phyloP scores from a whole-genome alignment of 1,140 invertebrate genomes.

The Lasaia peninsularis region DNA sequence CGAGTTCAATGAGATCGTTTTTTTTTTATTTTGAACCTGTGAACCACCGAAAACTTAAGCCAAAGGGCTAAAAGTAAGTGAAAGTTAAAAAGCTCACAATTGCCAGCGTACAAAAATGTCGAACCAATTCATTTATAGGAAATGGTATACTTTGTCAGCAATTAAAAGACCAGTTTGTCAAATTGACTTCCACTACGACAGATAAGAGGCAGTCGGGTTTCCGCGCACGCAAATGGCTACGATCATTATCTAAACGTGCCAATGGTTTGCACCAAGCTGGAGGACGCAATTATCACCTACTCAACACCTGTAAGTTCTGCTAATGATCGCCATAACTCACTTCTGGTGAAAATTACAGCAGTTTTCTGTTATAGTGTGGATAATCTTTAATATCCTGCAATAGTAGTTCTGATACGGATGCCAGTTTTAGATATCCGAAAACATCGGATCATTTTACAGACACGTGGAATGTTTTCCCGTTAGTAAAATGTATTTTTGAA shows the following conservation, averaged over 20 bases:
- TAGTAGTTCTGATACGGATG: too few relatives aligned
- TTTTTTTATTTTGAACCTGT: too few relatives aligned
- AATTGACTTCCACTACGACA: conserved; percentile 10
- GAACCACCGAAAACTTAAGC: too few relatives aligned
- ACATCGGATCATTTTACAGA: too few relatives aligned
- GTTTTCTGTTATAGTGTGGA: neutral
- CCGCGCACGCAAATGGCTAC: conserved; percentile 40
- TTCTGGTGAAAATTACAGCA: conserved; percentile 1
- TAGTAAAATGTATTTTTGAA: too few relatives aligned
- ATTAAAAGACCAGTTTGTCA: conserved; percentile 12
- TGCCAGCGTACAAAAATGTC: too few relatives aligned
- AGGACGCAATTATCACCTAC: conserved; percentile 54
- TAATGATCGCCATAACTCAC: conserved; percentile 39
- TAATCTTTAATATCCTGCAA: too few relatives aligned
- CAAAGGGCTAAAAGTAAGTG: too few relatives aligned
- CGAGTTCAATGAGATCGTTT: too few relatives aligned
- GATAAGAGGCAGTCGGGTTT: conserved; percentile 29
- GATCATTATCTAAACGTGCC: conserved; percentile 56
- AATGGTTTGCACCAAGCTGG: conserved; percentile 44
- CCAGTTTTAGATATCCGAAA: too few relatives aligned
- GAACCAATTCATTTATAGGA: neutral
- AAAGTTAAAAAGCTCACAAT: too few relatives aligned
- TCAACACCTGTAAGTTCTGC: conserved; percentile 43
- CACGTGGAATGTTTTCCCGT: too few relatives aligned
- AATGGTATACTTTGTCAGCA: neutral